phyloP scores from a whole-genome alignment of 2,113 vertebrate genomes.

The Cathartes aura region DNA sequence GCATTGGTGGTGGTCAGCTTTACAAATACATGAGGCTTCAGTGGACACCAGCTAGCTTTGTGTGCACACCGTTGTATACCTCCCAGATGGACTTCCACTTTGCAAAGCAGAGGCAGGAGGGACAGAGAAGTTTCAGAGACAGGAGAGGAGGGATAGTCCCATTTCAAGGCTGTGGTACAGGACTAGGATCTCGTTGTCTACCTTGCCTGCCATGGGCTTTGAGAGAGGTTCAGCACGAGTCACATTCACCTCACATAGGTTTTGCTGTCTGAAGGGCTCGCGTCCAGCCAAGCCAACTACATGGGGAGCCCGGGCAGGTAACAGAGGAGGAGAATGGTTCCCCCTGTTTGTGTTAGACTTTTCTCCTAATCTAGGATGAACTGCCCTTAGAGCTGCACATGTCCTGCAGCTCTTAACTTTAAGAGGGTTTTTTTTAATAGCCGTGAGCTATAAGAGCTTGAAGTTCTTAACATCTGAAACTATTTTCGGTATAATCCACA shows the following conservation, averaged over 20 bases:
- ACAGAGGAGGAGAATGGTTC: neutral
- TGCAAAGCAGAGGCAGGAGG: neutral
- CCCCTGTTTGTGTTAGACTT: neutral
- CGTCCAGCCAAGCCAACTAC: neutral
- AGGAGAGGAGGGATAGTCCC: neutral
- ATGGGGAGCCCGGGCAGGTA: neutral
- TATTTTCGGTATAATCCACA: neutral
- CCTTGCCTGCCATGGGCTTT: rapidly evolving
- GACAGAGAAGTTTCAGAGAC: neutral
- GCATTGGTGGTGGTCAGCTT: rapidly evolving
- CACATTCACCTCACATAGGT: neutral
- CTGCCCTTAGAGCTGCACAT: neutral
- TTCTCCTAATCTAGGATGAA: neutral
- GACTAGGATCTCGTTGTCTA: neutral
- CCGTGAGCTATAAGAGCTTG: rapidly evolving
- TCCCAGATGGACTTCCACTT: neutral
- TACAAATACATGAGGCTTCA: neutral
- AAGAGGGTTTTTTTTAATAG: neutral
- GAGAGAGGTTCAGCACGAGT: rapidly evolving
- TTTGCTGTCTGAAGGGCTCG: neutral
- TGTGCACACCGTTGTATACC: neutral
- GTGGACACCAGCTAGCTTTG: neutral
- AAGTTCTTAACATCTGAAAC: neutral
- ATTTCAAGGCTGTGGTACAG: neutral
- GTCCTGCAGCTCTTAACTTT: neutral